Conservation (phyloP, 2,797 vertebrate species). For the Cuculus canorus region DNA sequence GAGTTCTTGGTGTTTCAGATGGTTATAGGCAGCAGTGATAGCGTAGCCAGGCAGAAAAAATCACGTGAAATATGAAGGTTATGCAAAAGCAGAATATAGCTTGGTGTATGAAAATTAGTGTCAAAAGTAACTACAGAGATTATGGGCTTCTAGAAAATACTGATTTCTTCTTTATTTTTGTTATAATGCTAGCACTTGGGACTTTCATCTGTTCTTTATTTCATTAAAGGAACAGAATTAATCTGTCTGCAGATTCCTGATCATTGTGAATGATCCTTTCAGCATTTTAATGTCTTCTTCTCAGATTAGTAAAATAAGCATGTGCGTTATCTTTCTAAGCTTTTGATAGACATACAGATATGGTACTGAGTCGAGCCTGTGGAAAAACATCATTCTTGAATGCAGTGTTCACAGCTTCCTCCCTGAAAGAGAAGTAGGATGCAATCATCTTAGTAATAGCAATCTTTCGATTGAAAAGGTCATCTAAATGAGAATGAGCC, state of each 20-base stretch:
- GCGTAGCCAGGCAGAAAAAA: not conserved
- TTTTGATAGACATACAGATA: not conserved
- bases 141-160: not conserved
- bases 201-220: not conserved
- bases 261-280: not conserved
- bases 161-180: not conserved
- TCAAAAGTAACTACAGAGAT: not conserved
- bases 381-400: not conserved
- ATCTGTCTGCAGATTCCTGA: not conserved
- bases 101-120: not conserved
- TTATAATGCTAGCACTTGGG: not conserved
- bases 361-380: not conserved
- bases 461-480: accelerated
- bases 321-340: not conserved
- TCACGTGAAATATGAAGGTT: not conserved
- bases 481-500: not conserved
- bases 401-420: not conserved
- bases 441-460: not conserved
- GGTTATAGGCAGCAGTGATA: not conserved
- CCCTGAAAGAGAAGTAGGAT: not conserved
- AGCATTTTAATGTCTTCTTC: not conserved
- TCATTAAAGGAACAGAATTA: not conserved
- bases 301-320: not conserved
- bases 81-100: not conserved
- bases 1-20: not conserved